Percentiles rank a stretch among this genome's conserved stretches.
Conservation (phyloP, 2,113 vertebrate species). For the Potamarius usumacintae region DNA sequence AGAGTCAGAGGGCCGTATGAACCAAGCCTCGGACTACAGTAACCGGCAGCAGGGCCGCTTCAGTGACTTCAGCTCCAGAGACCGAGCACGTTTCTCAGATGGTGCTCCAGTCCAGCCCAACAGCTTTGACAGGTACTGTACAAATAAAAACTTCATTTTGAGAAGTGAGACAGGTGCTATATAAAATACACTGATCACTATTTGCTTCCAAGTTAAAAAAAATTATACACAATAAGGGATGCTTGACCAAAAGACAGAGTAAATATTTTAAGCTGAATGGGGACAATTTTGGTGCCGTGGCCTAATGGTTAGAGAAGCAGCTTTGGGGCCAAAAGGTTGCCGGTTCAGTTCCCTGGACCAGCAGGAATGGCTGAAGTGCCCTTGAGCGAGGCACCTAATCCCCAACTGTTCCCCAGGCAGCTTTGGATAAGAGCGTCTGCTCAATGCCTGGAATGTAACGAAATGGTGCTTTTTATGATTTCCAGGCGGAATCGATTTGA, state of each 20-base stretch:
- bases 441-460: too few relatives aligned
- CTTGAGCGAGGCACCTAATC: too few relatives aligned
- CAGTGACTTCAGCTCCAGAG: constrained; percentile 85
- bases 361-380: too few relatives aligned
- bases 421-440: too few relatives aligned
- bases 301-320: too few relatives aligned
- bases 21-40: constrained; percentile 85
- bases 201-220: background rate
- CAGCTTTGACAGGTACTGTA: constrained; percentile 85
- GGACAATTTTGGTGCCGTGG: too few relatives aligned
- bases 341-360: too few relatives aligned
- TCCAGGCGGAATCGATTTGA: constrained; percentile 87
- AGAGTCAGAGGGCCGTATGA: constrained; percentile 83
- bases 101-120: constrained; percentile 74
- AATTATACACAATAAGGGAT: background rate
- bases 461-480: background rate
- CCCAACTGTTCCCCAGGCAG: too few relatives aligned
- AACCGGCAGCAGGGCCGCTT: constrained; percentile 88
- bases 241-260: background rate
- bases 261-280: background rate
- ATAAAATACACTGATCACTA: background rate
- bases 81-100: constrained; percentile 84
- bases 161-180: too few relatives aligned
- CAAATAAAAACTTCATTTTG: background rate
- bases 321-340: too few relatives aligned